Evolutionary conservation across 2,797 vertebrate species (phyloP), one percentile per base, ranked within the genome.

Genomic region (Eulemur mongoz): DNA sequence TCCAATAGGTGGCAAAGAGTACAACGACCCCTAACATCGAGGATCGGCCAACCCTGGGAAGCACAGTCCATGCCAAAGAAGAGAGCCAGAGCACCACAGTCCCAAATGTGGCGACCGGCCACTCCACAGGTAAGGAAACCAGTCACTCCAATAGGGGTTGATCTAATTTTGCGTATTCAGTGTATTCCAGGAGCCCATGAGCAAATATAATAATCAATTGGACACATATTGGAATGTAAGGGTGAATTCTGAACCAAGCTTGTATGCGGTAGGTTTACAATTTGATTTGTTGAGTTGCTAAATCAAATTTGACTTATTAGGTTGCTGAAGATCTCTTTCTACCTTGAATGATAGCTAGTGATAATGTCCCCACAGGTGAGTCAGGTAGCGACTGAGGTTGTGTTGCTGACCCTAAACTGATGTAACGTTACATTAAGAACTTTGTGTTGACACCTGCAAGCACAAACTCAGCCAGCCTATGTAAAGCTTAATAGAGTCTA

Each of bases 11-110:
- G 48, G 87, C 95, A 32, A 35, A 93, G 9, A 82, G 0, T 23
- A 25, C 87, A 69, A 95, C 81, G 40, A 65, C 67, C 7, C 0
- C 23, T 91, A 87, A 30, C 75, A 1, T 87, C 17, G 98, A 98
- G 89, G 91, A 97, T 0, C 35, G 92, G 61, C 89, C 97, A 32
- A 98, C 98, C 20, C 78, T 84, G 18, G 97, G 97, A 65, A 95
- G 94, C 43, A 12, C 92, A 27, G 40, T 43, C 15, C 67, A 14
- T 2, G 8, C 0, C 30, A n/a, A n/a, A 4, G 93, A 93, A 90
- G 70, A 91, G 1, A 72, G 7, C 4, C 95, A 85, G 7, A 97
- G 97, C 15, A 30, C 94, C 2, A 97, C 98, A 5, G 40, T 67
- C 23, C 63, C 89, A 0, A 38, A 59, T 57, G 27, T 30, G 20